Evolutionary conservation across 1,140 invertebrate genomes (phyloP).

Genomic region (Caerostris darwini): DNA sequence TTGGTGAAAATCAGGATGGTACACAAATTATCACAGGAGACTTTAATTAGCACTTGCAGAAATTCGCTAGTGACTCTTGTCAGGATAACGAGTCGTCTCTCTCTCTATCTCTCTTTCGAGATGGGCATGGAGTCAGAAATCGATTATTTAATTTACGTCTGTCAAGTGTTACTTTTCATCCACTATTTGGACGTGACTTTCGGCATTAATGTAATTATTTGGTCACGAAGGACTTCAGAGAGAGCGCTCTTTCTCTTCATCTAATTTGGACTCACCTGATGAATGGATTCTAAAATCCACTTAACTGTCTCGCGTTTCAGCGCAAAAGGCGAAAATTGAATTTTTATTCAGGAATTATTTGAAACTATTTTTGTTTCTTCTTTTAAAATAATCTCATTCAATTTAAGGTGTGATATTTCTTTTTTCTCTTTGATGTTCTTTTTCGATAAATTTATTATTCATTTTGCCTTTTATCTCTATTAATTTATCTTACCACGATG

Average conservation of each 20-base stretch:
- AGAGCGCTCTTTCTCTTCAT: background rate
- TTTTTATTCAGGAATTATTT: too few species aligned
- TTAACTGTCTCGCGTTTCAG: background rate
- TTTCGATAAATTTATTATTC: too few species aligned
- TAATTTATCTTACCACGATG: too few species aligned
- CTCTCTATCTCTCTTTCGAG: background rate
- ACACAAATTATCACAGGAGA: background rate
- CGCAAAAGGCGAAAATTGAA: too few species aligned
- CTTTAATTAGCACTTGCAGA: background rate
- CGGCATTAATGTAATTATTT: background rate
- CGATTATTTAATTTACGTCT: slow-evolving; percentile 19
- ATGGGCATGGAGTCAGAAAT: background rate
- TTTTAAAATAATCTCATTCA: too few species aligned
- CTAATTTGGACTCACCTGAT: background rate
- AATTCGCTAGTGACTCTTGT: background rate
- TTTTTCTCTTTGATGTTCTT: too few species aligned
- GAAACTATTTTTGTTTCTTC: too few species aligned
- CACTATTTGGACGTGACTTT: background rate
- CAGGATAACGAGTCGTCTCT: background rate
- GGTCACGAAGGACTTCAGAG: background rate
- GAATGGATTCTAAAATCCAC: background rate
- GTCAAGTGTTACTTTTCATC: background rate
- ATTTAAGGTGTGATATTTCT: too few species aligned
- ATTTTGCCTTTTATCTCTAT: too few species aligned
- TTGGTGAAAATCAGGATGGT: background rate